Evolutionary conservation across 2,113 vertebrate species (phyloP), one percentile per base, ranked within the genome.

Genomic region (Thalassarche chlororhynchos): DNA sequence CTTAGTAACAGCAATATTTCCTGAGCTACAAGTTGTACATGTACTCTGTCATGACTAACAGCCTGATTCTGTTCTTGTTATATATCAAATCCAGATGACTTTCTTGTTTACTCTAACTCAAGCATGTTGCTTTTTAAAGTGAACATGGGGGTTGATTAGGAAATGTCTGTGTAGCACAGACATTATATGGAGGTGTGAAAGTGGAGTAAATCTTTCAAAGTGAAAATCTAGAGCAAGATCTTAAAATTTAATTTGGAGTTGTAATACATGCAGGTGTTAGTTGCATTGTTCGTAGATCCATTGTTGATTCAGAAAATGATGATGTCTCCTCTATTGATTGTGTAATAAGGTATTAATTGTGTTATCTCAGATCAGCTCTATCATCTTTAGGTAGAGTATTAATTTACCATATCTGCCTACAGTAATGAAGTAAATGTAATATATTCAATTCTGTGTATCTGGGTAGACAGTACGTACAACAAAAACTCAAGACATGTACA

Each of bases 11-110:
- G 42, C 54, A 87, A 0, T 92, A 51, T 94, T 93, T 96, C 54
- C 83, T 62, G 46, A 74, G 38, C 71, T 84, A 31, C 58, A 51
- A 71, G 51, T 34, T 94, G 72, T 42, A 46, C n/a, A 4, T 36
- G 32, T 76, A 16, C 83, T 66, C 25, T 84, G 71, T 68, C n/a
- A 11, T 47, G 61, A 80, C 64, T 86, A 83, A 52, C 51, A 81
- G 51, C 18, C 32, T 60, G 62, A 55, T 66, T 93, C 60, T 86
- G 29, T 71, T 51, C 42, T 80, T 61, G 19, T 65, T 90, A 57
- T 9, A 4, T 86, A 84, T 78, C 62, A 90, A 93, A 93, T 94
- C 90, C 94, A 94, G 92, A 93, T 96, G 64, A 90, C 65, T 89
- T 88, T 65, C 51, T 88, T 92, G 68, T 93, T 94, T 93, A 57